Evolutionary conservation across 2,888 invertebrate species (phyloP).

Genomic region (Altica lythri): DNA sequence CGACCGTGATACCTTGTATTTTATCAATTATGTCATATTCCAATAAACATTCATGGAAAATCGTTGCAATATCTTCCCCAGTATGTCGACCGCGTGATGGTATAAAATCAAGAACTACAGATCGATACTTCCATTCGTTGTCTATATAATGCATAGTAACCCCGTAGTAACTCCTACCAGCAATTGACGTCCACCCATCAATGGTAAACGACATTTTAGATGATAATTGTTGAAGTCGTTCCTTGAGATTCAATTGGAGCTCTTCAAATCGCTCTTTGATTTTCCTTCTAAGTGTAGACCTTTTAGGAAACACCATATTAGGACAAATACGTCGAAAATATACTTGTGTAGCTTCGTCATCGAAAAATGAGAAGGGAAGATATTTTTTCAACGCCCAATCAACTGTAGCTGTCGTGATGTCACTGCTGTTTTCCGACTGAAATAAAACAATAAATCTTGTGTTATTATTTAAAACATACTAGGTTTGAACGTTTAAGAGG

Average conservation of each 20-base stretch:
- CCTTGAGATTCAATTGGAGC: constrained; percentile 3
- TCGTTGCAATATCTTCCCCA: constrained; percentile 38
- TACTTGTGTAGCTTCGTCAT: constrained; percentile 22
- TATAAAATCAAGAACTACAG: constrained; percentile 40
- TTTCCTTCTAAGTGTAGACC: constrained; percentile 3
- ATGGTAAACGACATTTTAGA: constrained; percentile 35
- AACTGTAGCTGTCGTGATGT: constrained; percentile 9
- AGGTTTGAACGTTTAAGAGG: too few relatives aligned
- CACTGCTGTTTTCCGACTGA: too few relatives aligned
- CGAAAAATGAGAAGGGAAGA: constrained; percentile 28
- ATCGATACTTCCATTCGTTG: constrained; percentile 35
- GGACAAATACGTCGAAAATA: constrained; percentile 14
- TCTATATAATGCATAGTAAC: constrained; percentile 42
- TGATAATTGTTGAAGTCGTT: constrained; percentile 1
- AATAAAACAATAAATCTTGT: too few relatives aligned
- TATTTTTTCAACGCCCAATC: constrained; percentile 27
- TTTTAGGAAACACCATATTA: constrained; percentile 18
- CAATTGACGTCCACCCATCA: constrained; percentile 42
- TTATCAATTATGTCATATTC: constrained; percentile 35
- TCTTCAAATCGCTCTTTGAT: constrained; percentile 7
- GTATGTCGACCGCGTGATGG: constrained; percentile 40
- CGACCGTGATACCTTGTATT: constrained; percentile 40
- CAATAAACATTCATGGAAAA: constrained; percentile 28
- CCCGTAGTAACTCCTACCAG: constrained; percentile 39
- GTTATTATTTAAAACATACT: too few relatives aligned